Base-by-base conservation (phyloP, 2,888 invertebrate species). In the Synergus umbraculus region DNA sequence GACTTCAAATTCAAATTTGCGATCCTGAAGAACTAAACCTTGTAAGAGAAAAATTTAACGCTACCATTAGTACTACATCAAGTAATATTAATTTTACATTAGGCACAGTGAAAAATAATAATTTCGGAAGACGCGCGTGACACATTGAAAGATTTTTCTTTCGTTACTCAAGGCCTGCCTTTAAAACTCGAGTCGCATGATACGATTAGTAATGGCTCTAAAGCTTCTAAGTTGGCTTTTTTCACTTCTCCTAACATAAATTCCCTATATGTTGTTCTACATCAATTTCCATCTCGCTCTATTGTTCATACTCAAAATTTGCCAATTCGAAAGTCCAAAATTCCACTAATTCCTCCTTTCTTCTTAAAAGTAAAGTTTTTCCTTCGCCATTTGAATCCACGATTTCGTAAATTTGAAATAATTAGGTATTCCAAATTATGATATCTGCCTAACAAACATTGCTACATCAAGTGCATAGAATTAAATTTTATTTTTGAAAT, bases 141-240 rank as follows among this genome's bases (percentile, higher is more conserved):
- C 29, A 29, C 18, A 22, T 12, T 63, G 29, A 63, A 22, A 22
- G 29, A 63, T 13, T 63, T 63, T 22, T 22, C 10, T 10, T 29
- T 22, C 60, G 0, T 22, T 22, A 63, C 12, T 12, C 29, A 29
- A 63, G 79, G 84, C 85, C 84, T 83, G 83, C 79, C 83, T 63
- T 84, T 83, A 81, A 83, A 82, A 84, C 83, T 82, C 83, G 85
- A 84, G 86, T 87, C 88, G 88, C 87, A 87, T 87, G 79, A 83
- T 87, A 85, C 85, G 79, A 82, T 83, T 83, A 82, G 85, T 86
- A 86, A 88, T 86, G 87, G 88, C 87, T 85, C 87, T 80, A 84
- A 83, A 82, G 83, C 85, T 83, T 65, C 81, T 83, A 83, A 83
- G 79, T 81, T 76, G 86, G 85, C 86, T 77, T 83, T 79, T 69